phyloP scores from a whole-genome alignment of 2,888 invertebrate genomes.

The Sicus ferrugineus region DNA sequence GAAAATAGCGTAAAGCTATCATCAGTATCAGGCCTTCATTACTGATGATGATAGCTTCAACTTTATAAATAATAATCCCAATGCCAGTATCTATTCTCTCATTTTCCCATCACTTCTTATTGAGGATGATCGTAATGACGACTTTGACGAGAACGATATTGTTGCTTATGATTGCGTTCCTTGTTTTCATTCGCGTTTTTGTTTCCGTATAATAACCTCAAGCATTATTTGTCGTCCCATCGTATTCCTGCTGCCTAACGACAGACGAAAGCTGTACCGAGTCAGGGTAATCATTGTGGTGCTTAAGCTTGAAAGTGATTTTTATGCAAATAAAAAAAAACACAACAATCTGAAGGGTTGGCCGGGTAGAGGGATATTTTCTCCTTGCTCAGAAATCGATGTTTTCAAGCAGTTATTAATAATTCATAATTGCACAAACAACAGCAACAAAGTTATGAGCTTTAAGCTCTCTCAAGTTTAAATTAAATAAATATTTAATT shows the following conservation, averaged over 20 bases:
- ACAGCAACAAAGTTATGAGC: constrained; percentile 11
- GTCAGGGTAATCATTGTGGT: constrained; percentile 41
- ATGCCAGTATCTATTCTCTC: no score
- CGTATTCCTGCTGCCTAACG: constrained; percentile 38
- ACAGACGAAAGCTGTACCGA: constrained; percentile 20
- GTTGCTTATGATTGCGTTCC: constrained; percentile 46
- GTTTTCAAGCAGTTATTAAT: constrained; percentile 47
- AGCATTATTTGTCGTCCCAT: constrained; percentile 57
- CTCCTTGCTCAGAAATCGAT: constrained; percentile 45
- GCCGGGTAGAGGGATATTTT: neutral
- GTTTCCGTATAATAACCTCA: constrained; percentile 44
- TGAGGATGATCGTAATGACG: neutral
- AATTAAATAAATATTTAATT: constrained; percentile 44
- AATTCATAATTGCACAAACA: constrained; percentile 44
- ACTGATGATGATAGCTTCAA: no score
- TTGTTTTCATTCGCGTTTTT: constrained; percentile 39
- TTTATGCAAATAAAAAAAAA: constrained; percentile 42
- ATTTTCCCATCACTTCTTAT: no score
- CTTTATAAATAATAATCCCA: no score
- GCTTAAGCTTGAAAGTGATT: constrained; percentile 56
- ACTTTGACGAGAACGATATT: constrained; percentile 3
- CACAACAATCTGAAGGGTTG: constrained; percentile 7
- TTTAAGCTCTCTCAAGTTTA: constrained; percentile 37
- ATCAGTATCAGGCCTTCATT: no score
- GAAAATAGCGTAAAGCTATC: no score